Evolutionary conservation across 2,113 vertebrate species (phyloP).

Genomic region (Neopipo cinnamomea): DNA sequence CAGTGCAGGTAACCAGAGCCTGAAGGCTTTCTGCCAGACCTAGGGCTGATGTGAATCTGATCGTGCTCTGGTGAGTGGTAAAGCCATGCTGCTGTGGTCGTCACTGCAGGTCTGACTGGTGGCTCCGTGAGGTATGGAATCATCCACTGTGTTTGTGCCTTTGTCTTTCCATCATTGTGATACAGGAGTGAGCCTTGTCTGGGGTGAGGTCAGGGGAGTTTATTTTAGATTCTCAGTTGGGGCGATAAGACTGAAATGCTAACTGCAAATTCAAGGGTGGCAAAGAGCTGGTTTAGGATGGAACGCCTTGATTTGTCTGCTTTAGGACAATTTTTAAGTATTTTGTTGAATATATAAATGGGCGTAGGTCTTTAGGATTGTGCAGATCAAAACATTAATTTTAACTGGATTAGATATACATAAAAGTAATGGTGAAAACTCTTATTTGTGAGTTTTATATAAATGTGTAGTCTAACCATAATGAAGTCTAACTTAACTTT

Average conservation of each 20-base stretch:
- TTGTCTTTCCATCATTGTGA: not conserved
- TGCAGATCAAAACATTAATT: not conserved
- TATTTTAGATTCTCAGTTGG: not conserved
- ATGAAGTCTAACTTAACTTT: not conserved
- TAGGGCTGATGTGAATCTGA: not conserved
- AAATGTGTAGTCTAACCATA: not conserved
- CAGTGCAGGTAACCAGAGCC: not conserved
- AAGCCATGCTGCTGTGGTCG: not conserved
- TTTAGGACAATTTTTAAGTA: not conserved
- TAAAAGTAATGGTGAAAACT: not conserved
- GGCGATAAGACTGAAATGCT: not conserved
- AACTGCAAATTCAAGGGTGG: not conserved
- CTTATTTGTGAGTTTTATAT: not conserved
- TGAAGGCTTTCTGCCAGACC: not conserved
- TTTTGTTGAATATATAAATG: not conserved
- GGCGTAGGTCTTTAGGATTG: not conserved
- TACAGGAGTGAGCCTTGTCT: not conserved
- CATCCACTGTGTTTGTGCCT: fast-evolving
- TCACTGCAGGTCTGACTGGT: not conserved
- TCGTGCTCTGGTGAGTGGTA: not conserved
- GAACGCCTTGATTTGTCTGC: not conserved
- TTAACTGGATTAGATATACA: not conserved
- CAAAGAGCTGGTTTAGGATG: not conserved
- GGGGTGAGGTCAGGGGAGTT: not conserved
- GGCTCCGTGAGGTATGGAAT: not conserved